phyloP scores from a whole-genome alignment of 2,113 vertebrate species.

The Haemorhous mexicanus region DNA sequence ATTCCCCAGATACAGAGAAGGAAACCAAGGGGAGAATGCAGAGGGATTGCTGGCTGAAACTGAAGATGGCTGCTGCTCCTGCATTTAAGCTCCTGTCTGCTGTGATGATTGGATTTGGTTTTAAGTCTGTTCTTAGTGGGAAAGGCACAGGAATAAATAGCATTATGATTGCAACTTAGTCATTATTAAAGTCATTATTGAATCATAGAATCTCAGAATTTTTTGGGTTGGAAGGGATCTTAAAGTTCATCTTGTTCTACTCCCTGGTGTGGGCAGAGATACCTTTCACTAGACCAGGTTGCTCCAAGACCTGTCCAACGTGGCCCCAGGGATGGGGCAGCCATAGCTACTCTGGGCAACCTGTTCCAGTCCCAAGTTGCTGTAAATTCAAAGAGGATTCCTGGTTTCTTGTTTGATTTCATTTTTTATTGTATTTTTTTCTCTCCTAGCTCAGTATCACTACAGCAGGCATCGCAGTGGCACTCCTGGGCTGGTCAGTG shows the following conservation, averaged over 20 bases:
- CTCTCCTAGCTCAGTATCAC: not conserved
- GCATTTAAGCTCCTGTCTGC: not conserved
- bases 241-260: not conserved
- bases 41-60: not conserved
- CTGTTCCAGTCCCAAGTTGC: not conserved
- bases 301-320: not conserved
- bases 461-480: not conserved
- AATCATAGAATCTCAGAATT: not conserved
- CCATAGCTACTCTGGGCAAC: not conserved
- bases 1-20: not conserved
- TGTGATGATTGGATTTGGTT: not conserved
- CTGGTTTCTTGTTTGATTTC: not conserved
- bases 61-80: not conserved
- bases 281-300: not conserved
- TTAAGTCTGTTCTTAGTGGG: not conserved
- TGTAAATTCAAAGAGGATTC: not conserved
- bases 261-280: not conserved
- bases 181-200: not conserved
- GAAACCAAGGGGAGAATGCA: not conserved
- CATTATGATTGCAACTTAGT: not conserved
- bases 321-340: not conserved
- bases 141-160: not conserved
- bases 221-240: not conserved
- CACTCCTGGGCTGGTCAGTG: rapidly evolving
- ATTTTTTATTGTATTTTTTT: not conserved